Evolutionary conservation across 1,140 invertebrate species (phyloP), one percentile per base, ranked within the genome.

Genomic region (Atta colombica): DNA sequence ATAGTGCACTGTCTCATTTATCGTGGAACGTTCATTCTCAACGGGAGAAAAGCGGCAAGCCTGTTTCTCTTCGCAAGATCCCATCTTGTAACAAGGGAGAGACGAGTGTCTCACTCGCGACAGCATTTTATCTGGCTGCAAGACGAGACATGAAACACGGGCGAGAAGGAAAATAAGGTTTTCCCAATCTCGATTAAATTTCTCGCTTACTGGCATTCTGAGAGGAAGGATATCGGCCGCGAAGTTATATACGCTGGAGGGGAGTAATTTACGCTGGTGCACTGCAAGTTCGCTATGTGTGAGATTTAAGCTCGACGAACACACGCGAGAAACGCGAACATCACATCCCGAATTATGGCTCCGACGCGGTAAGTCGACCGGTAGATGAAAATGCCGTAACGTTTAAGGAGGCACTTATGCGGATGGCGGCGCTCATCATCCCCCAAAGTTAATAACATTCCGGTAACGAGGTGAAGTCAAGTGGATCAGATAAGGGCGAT

Each of bases 151-250:
- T 49, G 68, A 74, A 49, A 74, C 55, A 68, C 68, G 69, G 55
- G 60, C 39, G 69, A 74, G 69, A 72, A 18, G 31, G 80, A 84
- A 74, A 84, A 84, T 82, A 82, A 82, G 80, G 68, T 82, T 81
- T 82, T 82, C 68, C 68, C 80, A 82, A 82, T 82, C 68, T 82
- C 80, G 80, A 82, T 82, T 82, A 82, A 82, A 82, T 74, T 82
- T 74, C 68, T 74, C 69, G 68, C 80, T 84, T 74, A 61, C 55
- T 21, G 80, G 80, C 25, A 63, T 84, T 74, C 55, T 69, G 58
- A 58, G 25, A 74, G 53, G 39, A 68, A 74, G 39, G 80, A 45
- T 58, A 63, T 65, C 65, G n/a, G 16, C 51, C 84, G 49, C 77
- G 39, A 58, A 58, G 60, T 72, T 72, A 66, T 72, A 87, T 65